Evolutionary conservation across 1,140 invertebrate species (phyloP).

Genomic region (Pogonus chalceus): DNA sequence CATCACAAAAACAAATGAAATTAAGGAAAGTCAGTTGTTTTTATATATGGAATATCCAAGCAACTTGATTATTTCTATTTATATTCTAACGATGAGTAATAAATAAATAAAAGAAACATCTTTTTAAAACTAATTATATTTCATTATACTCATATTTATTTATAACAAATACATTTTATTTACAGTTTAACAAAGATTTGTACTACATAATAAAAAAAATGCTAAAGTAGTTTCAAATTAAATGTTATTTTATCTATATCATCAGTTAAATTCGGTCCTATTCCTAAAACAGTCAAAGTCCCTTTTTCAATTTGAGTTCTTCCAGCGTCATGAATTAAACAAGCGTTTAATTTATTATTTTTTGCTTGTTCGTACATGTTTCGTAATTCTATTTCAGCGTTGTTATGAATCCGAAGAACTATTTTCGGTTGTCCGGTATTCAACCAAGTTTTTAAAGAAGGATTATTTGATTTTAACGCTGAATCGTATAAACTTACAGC

Average conservation of each 20-base stretch:
- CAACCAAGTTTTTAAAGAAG: slow-evolving; percentile 52
- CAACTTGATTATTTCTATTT: no score
- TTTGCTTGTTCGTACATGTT: slow-evolving; percentile 43
- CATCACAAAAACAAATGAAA: no score
- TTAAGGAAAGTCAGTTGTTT: no score
- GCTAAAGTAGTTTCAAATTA: slow-evolving; percentile 58
- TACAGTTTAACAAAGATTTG: no score
- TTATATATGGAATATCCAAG: no score
- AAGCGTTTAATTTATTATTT: slow-evolving; percentile 45
- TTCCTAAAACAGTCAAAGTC: slow-evolving; percentile 63
- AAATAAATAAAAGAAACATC: slow-evolving; percentile 35
- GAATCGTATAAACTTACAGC: slow-evolving; percentile 54
- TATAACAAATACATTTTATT: no score
- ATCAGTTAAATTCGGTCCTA: slow-evolving; percentile 58
- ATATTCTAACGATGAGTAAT: no score
- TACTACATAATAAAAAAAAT: no score
- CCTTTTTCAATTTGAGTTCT: slow-evolving; percentile 57
- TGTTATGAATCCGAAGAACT: slow-evolving; percentile 45
- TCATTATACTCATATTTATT: slow-evolving; percentile 29
- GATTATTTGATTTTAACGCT: slow-evolving; percentile 35
- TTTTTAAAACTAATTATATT: slow-evolving; percentile 41
- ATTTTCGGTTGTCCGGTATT: slow-evolving; percentile 65
- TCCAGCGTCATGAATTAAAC: slow-evolving; percentile 64
- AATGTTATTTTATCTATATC: slow-evolving; percentile 57
- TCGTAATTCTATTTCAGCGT: slow-evolving; percentile 39